phyloP scores from a whole-genome alignment of 2,888 invertebrate species.

The Notocelia uddmanniana region DNA sequence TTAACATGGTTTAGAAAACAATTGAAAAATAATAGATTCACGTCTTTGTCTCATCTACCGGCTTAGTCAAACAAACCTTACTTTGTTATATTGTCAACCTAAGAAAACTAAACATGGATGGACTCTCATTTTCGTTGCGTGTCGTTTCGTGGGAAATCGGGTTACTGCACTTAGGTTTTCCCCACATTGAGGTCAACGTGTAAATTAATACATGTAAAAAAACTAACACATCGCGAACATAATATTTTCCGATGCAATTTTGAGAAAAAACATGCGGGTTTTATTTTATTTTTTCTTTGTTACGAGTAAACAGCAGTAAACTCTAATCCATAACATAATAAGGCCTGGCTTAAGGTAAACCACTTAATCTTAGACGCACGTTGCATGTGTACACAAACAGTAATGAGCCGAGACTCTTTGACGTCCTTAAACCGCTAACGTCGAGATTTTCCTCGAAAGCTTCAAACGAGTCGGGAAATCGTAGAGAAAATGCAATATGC shows the following conservation, averaged over 20 bases:
- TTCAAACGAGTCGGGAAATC: constrained; percentile 56
- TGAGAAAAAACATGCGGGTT: too few species aligned
- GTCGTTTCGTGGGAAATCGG: not conserved
- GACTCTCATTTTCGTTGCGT: not conserved
- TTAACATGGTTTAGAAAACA: constrained; percentile 35
- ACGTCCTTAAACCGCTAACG: constrained; percentile 59
- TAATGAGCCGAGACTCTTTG: constrained; percentile 47
- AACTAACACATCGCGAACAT: not conserved
- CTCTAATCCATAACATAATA: not conserved
- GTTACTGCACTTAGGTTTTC: not conserved
- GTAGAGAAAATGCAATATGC: constrained; percentile 60
- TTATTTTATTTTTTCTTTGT: not conserved
- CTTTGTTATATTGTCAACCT: not conserved
- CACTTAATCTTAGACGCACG: not conserved
- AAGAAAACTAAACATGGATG: not conserved
- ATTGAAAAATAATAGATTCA: constrained; percentile 8
- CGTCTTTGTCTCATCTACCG: constrained; percentile 15
- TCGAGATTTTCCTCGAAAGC: constrained; percentile 55
- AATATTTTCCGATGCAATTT: not conserved
- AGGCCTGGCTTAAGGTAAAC: not conserved
- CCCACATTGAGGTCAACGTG: constrained; percentile 48
- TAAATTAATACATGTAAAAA: not conserved
- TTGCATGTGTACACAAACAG: constrained; percentile 5
- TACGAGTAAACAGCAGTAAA: not conserved
- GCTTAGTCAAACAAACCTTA: not conserved